Conservation (phyloP, 2,797 vertebrate species). For the Pseudomugil gertrudae region DNA sequence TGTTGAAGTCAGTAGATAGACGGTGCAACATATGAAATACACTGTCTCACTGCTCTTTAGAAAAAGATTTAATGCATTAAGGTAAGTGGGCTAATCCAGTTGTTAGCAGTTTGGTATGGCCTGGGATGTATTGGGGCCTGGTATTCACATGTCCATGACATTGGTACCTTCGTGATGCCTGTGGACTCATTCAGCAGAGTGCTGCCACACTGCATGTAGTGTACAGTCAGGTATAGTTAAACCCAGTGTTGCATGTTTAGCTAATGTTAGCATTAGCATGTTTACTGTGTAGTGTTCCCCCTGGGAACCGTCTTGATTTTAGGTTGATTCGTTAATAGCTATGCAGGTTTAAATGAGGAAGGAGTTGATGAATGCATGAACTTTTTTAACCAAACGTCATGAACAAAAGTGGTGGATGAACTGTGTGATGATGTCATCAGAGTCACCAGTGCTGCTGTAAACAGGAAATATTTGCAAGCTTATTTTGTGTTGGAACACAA, state of each 20-base stretch:
- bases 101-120: neutral
- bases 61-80: neutral
- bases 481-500: neutral
- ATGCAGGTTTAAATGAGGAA: no score
- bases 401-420: no score
- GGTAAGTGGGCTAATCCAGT: neutral
- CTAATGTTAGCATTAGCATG: slow-evolving; percentile 7
- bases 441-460: no score
- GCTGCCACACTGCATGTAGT: neutral
- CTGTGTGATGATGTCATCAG: no score
- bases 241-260: neutral
- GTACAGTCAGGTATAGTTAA: neutral
- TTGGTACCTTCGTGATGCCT: no score
- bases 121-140: neutral
- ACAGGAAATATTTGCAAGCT: no score
- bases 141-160: no score
- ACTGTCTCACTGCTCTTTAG: neutral
- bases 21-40: neutral
- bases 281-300: neutral
- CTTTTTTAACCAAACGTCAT: neutral
- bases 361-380: neutral
- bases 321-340: no score
- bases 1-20: neutral
- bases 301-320: neutral
- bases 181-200: no score